Percentiles rank a stretch among this genome's conserved stretches.
Evolutionary conservation across 1,140 invertebrate species (phyloP).

Genomic region (Odontomachus brunneus): DNA sequence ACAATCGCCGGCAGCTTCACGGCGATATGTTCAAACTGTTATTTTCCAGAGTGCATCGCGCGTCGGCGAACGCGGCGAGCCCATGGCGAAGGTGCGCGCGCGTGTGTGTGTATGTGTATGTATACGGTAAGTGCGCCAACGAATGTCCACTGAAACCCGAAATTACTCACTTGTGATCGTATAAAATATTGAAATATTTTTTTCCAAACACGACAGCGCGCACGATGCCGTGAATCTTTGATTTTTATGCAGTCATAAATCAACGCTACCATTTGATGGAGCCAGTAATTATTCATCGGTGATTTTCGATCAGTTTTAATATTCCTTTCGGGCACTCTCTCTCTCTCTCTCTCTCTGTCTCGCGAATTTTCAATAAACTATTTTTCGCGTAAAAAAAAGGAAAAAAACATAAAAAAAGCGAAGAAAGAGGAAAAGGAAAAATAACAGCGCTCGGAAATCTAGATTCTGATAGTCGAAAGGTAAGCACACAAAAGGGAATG

Average conservation of each 20-base stretch:
- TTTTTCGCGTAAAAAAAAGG: neutral
- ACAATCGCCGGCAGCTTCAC: neutral
- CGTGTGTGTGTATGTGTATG: neutral
- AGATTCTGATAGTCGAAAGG: no score
- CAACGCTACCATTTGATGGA: neutral
- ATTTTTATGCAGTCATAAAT: neutral
- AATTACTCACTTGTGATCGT: neutral
- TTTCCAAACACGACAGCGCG: neutral
- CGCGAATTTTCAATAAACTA: neutral
- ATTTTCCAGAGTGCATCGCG: slow-evolving; percentile 15
- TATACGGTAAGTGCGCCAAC: neutral
- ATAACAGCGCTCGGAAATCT: no score
- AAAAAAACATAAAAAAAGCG: no score
- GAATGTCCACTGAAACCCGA: neutral
- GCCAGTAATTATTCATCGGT: neutral
- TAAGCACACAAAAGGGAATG: no score
- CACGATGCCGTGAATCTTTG: neutral
- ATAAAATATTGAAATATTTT: slow-evolving; percentile 1
- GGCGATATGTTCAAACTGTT: neutral
- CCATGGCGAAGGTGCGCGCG: no score
- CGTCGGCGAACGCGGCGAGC: no score
- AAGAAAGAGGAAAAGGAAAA: no score
- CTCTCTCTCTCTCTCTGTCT: no score
- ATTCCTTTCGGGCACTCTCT: neutral
- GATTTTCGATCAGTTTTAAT: neutral